Base-by-base conservation (phyloP, 2,797 vertebrate genomes). In the Allobates femoralis region DNA sequence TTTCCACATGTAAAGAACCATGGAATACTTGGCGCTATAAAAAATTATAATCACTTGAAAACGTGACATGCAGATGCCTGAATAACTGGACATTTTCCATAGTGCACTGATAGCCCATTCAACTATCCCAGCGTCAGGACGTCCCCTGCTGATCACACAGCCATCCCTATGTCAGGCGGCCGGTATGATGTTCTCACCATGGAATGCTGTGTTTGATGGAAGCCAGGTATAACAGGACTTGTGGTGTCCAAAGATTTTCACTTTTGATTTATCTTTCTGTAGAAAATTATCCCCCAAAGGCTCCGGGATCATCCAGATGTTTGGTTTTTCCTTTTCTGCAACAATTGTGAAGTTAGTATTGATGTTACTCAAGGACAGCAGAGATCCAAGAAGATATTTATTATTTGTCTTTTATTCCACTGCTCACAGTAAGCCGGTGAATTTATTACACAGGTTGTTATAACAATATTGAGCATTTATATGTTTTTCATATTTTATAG, bases 231-330 rank as follows among this genome's bases (percentile, higher is more conserved):
- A 69, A 69, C 10, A 23, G 32, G 32, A 69, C 67, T 34, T 7
- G 34, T 69, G 67, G 21, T 69, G 67, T 69, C 67, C 26, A 21
- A 69, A 69, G 67, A 69, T 69, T 69, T 69, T 69, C 67, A 23
- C 67, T 69, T 69, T 69, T 69, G 66, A 69, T 69, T 69, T 69
- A 69, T 69, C 66, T 69, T 69, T 69, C 32, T 32, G 34, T 69
- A 19, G 30, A 67, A 67, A 67, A 34, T 67, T 67, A 67, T 67
- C 30, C 66, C 66, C 66, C 6, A 21, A 34, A 37, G 66, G 32
- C 5, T 37, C 11, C 3, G 10, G 67, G 67, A 69, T 69, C 67
- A 69, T 69, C 67, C 67, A 69, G 67, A 69, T 69, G 32, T 11
- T 19, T 12, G 5, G 6, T 23, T 5, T 66, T 30, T 64, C 37